Percentiles rank a stretch among this genome's conserved stretches.
Evolutionary conservation across 1,140 invertebrate genomes (phyloP).

Genomic region (Pararge aegeria): DNA sequence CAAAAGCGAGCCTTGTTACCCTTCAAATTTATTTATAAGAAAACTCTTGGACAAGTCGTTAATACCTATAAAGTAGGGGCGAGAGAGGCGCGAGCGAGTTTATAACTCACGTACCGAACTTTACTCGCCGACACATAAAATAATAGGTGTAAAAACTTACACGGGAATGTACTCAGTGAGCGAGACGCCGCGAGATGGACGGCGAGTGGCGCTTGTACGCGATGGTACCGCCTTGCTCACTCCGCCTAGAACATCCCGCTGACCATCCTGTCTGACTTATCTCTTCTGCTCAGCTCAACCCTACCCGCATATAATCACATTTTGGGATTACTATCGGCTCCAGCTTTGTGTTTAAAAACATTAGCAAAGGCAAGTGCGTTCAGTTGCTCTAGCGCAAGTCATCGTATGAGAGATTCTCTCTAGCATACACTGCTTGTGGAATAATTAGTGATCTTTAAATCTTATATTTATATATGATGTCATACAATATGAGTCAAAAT

Average conservation of each 20-base stretch:
- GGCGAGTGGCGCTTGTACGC: slow-evolving; percentile 32
- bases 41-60: slow-evolving; percentile 80
- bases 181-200: slow-evolving; percentile 69
- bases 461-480: too few species aligned
- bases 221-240: slow-evolving; percentile 17
- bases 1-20: slow-evolving; percentile 79
- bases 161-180: slow-evolving; percentile 78
- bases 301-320: neutral
- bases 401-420: neutral
- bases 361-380: neutral
- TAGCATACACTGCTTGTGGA: neutral
- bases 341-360: neutral
- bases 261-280: slow-evolving; percentile 9
- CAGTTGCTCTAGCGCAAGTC: neutral
- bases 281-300: neutral
- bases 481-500: too few species aligned
- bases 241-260: slow-evolving; percentile 10
- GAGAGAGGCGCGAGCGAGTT: slow-evolving; percentile 76
- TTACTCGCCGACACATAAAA: slow-evolving; percentile 79
- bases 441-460: neutral
- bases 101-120: slow-evolving; percentile 80
- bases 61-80: slow-evolving; percentile 80
- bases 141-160: slow-evolving; percentile 80
- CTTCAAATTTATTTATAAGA: slow-evolving; percentile 80
- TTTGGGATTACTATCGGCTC: neutral